Base-by-base conservation (phyloP, 2,797 vertebrate species). In the Notolabrus celidotus region DNA sequence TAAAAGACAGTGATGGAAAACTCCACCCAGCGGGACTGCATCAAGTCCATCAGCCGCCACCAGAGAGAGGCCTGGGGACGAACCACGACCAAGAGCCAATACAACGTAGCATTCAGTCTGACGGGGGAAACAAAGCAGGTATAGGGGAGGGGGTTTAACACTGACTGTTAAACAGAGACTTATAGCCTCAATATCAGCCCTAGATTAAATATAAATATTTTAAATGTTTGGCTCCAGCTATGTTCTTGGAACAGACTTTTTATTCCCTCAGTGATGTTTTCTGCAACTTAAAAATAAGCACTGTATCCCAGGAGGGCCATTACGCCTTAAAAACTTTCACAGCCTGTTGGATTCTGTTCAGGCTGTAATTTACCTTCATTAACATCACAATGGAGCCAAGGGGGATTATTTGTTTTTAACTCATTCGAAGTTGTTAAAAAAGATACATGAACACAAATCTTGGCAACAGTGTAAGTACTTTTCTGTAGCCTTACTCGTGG, bases 1-100 rank as follows among this genome's bases (percentile, higher is more conserved):
- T 51, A 31, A 71, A 72, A 63, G 34, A 59, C 36, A 60, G 23
- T 10, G 53, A 42, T 29, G 51, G 59, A 56, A 66, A 74, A 57
- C 63, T 69, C 56, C 33, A 33, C 50, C 57, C 57, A 61, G 31
- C 33, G 0, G 69, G 51, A 45, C 23, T 23, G 50, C 38, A 57
- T 62, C 8, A 14, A 54, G 25, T 61, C 76, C 52, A 69, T 67
- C 68, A 82, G 55, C 17, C 5, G 19, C 41, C 23, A 2, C 60
- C 49, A 1, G 41, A 0, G 46, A 76, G 58, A 57, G 34, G 57
- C 25, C 31, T 9, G 50, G 53, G 67, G 49, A 50, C 12, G 12
- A 59, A 65, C 69, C 71, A 60, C 69, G 68, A 59, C 49, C 19
- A 4, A 38, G 33, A 73, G 23, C 0, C 72, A 68, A 39, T 7